Base-by-base conservation (phyloP, 2,113 vertebrate species). In the Nesospiza acunhae region DNA sequence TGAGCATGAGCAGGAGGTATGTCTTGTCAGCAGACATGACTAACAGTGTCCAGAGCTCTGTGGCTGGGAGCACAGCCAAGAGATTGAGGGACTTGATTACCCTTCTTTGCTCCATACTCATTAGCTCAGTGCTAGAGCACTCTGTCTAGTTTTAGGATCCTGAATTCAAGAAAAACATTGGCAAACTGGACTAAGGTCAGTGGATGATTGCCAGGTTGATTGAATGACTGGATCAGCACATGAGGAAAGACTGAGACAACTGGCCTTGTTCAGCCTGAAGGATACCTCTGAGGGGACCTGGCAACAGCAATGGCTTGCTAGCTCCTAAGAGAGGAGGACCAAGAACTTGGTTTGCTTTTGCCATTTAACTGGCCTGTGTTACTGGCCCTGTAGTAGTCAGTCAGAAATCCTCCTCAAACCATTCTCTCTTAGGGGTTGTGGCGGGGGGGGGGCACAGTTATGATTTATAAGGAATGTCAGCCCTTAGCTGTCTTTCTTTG, bases 341-440 rank as follows among this genome's bases (percentile, higher is more conserved):
- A 78, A 50, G 70, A 69, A 66, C 55, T 12, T 49, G 33, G 30
- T 15, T 47, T 72, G 41, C 37, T 53, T 76, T 73, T 58, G 69
- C 17, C 19, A 0, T 41, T 39, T 76, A 80, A 27, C 13, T 52
- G 53, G 14, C 7, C 39, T 58, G 5, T 62, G 19, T 47, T 52
- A 37, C 7, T 22, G 19, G 42, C 49, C 78, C 9, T 58, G n/a
- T 30, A 44, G 56, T 15, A 52, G 62, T 55, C 55, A 66, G 31
- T 56, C 69, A 77, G 64, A 87, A 84, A 21, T 77, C 44, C 17
- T 74, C 24, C 37, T 53, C 28, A 72, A 59, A 68, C 15, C 39
- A 30, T 11, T 33, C 3, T 49, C 11, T 56, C 39, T 64, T 35
- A 33, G 18, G 52, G 21, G 33, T 55, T 0, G 0, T 21, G 15